Evolutionary conservation across 2,888 invertebrate species (phyloP).

Genomic region (Brassicogethes aeneus): DNA sequence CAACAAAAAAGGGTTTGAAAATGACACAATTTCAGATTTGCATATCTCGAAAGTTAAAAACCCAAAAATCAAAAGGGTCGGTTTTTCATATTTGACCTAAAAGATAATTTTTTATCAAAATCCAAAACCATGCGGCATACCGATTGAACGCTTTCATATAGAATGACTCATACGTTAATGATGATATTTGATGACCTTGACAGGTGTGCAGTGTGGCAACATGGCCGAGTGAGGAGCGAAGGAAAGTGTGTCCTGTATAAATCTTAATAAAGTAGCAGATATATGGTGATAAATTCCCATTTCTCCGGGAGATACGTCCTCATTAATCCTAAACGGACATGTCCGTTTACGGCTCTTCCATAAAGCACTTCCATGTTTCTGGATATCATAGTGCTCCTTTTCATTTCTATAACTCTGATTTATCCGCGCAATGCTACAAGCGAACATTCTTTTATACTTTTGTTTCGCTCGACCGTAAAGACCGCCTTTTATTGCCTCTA

Average conservation of each 20-base stretch:
- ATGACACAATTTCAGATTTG: too few species aligned
- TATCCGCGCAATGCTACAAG: constrained; percentile 17
- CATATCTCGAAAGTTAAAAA: too few species aligned
- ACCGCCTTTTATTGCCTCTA: too few species aligned
- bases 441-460: constrained; percentile 11
- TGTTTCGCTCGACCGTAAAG: too few species aligned
- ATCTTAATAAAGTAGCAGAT: constrained; percentile 44
- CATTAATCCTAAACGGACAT: constrained; percentile 42
- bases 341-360: constrained; percentile 37
- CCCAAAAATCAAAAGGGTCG: too few species aligned
- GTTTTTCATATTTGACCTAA: too few species aligned
- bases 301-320: constrained; percentile 42
- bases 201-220: not conserved
- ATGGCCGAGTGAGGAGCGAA: constrained; percentile 8
- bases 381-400: constrained; percentile 35
- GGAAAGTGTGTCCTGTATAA: constrained; percentile 36
- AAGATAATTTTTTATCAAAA: too few species aligned
- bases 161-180: too few species aligned
- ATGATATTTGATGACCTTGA: too few species aligned
- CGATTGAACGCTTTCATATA: too few species aligned
- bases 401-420: constrained; percentile 36
- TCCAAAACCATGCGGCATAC: too few species aligned
- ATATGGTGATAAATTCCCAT: constrained; percentile 45
- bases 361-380: constrained; percentile 43
- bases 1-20: too few species aligned